Percentiles rank a stretch among this genome's conserved stretches.
phyloP scores from a whole-genome alignment of 2,888 invertebrate genomes.

The Caenorhabditis doughertyi region DNA sequence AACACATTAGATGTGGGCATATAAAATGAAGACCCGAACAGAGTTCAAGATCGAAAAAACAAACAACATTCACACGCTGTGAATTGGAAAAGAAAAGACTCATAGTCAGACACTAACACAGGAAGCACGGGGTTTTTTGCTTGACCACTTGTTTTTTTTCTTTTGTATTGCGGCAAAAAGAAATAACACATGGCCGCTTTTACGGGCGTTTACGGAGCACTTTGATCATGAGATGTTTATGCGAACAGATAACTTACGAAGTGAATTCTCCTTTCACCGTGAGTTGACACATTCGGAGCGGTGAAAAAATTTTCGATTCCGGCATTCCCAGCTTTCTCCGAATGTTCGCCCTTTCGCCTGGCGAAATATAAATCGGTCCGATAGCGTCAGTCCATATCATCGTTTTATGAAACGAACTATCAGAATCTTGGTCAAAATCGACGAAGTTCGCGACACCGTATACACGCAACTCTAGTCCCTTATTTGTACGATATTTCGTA shows the following conservation, averaged over 20 bases:
- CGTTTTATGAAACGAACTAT: not conserved
- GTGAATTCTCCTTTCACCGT: slow-evolving; percentile 44
- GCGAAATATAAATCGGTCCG: slow-evolving; percentile 40
- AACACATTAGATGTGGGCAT: too few relatives aligned
- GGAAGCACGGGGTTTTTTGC: too few relatives aligned
- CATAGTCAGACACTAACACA: too few relatives aligned
- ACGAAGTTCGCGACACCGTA: slow-evolving; percentile 43
- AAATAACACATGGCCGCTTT: too few relatives aligned
- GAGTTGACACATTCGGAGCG: slow-evolving; percentile 38
- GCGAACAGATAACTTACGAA: not conserved
- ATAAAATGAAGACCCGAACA: too few relatives aligned
- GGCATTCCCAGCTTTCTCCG: slow-evolving; percentile 9
- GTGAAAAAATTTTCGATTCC: slow-evolving; percentile 23
- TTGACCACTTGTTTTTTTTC: too few relatives aligned
- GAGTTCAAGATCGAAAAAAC: not conserved
- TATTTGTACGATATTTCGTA: slow-evolving; percentile 31
- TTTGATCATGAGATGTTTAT: too few relatives aligned
- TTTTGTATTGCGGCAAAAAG: too few relatives aligned
- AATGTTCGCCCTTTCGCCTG: slow-evolving; percentile 34
- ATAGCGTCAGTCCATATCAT: slow-evolving; percentile 54
- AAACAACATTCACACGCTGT: not conserved
- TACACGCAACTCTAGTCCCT: slow-evolving; percentile 33
- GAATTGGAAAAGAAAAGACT: too few relatives aligned
- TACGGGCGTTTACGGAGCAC: too few relatives aligned
- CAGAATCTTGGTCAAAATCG: slow-evolving; percentile 21